phyloP scores from a whole-genome alignment of 2,113 vertebrate species.

The Oncorhynchus keta region DNA sequence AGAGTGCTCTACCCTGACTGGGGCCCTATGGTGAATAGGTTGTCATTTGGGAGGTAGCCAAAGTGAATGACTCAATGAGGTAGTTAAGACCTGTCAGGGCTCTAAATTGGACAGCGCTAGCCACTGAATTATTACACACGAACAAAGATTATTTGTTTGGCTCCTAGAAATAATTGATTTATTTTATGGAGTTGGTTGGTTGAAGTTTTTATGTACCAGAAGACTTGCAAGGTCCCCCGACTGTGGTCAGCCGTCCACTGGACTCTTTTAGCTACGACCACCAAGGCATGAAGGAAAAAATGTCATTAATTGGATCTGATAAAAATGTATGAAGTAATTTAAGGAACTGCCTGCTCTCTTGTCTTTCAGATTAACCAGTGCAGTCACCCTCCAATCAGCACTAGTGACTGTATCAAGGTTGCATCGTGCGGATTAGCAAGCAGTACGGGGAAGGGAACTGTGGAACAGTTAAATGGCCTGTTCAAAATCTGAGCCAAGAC shows the following conservation, averaged over 20 bases:
- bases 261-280: slow-evolving; percentile 50
- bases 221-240: slow-evolving; percentile 67
- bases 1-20: too few species aligned
- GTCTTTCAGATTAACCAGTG: slow-evolving; percentile 30
- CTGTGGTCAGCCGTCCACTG: slow-evolving; percentile 39
- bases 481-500: too few species aligned
- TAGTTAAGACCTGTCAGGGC: slow-evolving; percentile 57
- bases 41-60: too few species aligned
- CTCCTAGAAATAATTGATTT: too few species aligned
- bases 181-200: slow-evolving; percentile 44
- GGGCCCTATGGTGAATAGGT: neutral
- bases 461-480: too few species aligned
- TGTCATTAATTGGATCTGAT: slow-evolving; percentile 79
- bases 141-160: slow-evolving; percentile 69
- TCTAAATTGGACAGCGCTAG: slow-evolving; percentile 52
- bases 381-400: slow-evolving; percentile 19
- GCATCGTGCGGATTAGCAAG: too few species aligned
- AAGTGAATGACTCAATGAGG: slow-evolving; percentile 28
- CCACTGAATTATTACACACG: slow-evolving; percentile 65
- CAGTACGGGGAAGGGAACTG: too few species aligned
- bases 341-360: slow-evolving; percentile 68
- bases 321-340: slow-evolving; percentile 81
- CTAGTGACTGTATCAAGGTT: neutral
- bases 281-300: slow-evolving; percentile 62
- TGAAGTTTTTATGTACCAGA: slow-evolving; percentile 48